Percentiles rank a stretch among this genome's conserved stretches.
Evolutionary conservation across 2,888 invertebrate species (phyloP).

Genomic region (Caenorhabditis sulstoni): DNA sequence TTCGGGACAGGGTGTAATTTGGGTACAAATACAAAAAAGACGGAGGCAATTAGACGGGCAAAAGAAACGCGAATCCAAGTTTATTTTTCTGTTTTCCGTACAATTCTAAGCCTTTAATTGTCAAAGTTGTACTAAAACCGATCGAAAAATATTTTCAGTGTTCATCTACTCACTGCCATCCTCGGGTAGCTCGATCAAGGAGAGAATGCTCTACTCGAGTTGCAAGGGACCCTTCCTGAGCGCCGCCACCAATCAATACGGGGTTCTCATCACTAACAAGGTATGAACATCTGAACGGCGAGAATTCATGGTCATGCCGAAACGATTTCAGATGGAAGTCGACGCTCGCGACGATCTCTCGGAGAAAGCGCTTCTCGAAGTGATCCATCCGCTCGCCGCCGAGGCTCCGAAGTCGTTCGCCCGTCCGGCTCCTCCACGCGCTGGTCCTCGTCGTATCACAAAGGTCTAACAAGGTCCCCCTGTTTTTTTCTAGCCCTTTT

Average conservation of each 20-base stretch:
- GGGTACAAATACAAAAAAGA: not conserved
- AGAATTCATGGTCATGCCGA: too few relatives aligned
- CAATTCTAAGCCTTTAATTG: slow-evolving; percentile 16
- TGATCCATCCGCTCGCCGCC: slow-evolving; percentile 84
- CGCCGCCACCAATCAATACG: slow-evolving; percentile 87
- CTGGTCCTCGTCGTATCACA: slow-evolving; percentile 77
- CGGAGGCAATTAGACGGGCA: not conserved
- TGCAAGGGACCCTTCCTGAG: slow-evolving; percentile 94
- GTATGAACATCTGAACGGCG: too few relatives aligned
- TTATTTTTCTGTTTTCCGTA: not conserved
- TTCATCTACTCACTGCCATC: slow-evolving; percentile 99
- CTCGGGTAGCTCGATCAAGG: slow-evolving; percentile 92
- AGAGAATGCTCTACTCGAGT: slow-evolving; percentile 98
- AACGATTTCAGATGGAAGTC: slow-evolving; percentile 84
- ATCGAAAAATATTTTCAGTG: slow-evolving; percentile 85
- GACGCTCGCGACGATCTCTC: slow-evolving; percentile 91
- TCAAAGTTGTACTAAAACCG: slow-evolving; percentile 1
- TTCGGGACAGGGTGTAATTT: not conserved
- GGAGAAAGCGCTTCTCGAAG: slow-evolving; percentile 95
- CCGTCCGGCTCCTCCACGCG: slow-evolving; percentile 92
- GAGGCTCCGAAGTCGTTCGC: slow-evolving; percentile 88
- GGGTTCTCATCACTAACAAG: slow-evolving; percentile 90
- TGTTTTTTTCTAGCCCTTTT: not conserved
- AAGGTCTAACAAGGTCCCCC: slow-evolving; percentile 67
- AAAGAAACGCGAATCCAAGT: too few relatives aligned